Evolutionary conservation across 2,888 invertebrate species (phyloP).

Genomic region (Brachyopa scutellaris): DNA sequence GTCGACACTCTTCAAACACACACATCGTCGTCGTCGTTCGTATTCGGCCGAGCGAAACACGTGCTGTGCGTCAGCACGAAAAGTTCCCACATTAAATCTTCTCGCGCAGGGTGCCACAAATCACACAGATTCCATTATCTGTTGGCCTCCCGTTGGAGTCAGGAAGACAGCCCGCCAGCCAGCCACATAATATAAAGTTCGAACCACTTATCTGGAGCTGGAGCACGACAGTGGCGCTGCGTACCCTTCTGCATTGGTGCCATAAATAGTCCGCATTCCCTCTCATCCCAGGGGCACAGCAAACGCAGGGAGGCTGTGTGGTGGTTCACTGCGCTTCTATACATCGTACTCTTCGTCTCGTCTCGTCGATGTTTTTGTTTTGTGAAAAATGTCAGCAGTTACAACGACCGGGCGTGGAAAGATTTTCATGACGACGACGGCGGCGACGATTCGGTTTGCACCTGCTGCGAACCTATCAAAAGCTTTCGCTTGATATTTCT

Average conservation of each 20-base stretch:
- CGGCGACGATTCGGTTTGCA: slow-evolving; percentile 50
- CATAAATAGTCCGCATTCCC: slow-evolving; percentile 63
- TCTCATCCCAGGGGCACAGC: slow-evolving; percentile 30
- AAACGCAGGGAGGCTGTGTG: background rate
- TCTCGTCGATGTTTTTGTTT: slow-evolving; percentile 13
- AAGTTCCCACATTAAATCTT: slow-evolving; percentile 76
- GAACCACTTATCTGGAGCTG: slow-evolving; percentile 66
- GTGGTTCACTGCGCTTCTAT: background rate
- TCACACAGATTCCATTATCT: slow-evolving; percentile 69
- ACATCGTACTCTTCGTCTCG: background rate
- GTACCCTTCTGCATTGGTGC: slow-evolving; percentile 51
- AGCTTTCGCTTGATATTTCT: slow-evolving; percentile 18
- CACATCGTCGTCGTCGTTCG: slow-evolving; percentile 7
- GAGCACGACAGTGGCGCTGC: slow-evolving; percentile 47
- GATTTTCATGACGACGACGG: slow-evolving; percentile 27
- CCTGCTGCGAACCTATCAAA: slow-evolving; percentile 63
- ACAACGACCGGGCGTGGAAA: background rate
- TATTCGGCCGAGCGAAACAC: slow-evolving; percentile 62
- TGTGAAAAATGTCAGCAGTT: slow-evolving; percentile 50
- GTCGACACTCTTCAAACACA: slow-evolving; percentile 22
- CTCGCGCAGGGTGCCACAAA: slow-evolving; percentile 68
- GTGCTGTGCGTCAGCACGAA: slow-evolving; percentile 74
- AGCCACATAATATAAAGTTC: slow-evolving; percentile 33
- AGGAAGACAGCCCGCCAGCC: slow-evolving; percentile 37
- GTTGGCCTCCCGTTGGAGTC: slow-evolving; percentile 56